Base-by-base conservation (phyloP, 1,140 invertebrate species). In the Colletes gigas region DNA sequence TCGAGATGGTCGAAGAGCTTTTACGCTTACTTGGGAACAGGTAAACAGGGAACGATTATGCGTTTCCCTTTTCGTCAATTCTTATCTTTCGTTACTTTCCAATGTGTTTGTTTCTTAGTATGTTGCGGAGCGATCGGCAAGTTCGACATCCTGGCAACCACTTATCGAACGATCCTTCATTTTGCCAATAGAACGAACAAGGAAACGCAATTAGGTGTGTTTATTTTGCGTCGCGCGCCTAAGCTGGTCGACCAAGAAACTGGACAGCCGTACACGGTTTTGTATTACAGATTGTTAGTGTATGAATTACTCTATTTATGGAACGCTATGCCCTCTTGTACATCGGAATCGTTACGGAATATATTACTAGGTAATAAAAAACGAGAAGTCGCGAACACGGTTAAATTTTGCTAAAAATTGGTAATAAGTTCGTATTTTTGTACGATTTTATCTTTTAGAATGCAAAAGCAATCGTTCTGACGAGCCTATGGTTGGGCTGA, bases 261-360 rank as follows among this genome's bases (percentile, higher is more conserved):
- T 41, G 86, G 82, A 19, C 87, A 89, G 54, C 81, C 84, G 71
- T 92, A 93, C 65, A 79, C 83, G 1, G 47, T 76, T 55, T 57
- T 94, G 54, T 94, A 94, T 86, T 96, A 95, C 90, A 94, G 94
- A 78, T 89, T 97, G 54, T 92, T 96, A 15, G 93, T 95, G 50
- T 95, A 96, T 87, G 96, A 97, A 90, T 92, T 96, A 83, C 91
- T 97, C 6, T 97, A 96, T 83, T 91, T 97, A 41, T 97, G 96
- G 96, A 96, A 96, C 88, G 94, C 95, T 5, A 91, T 97, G 82
- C 94, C 96, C 3, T 95, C 95, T 30, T 96, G 96, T 89, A 94
- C 91, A 5, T 59, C 72, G 0, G 91, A 94, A 47, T 92, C 94
- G 68, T 85, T 96, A 4, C 81, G 89, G 9, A 84, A 62, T 17